Percentiles rank a stretch among this genome's conserved stretches.
phyloP scores from a whole-genome alignment of 2,888 invertebrate species.

The Cistogaster globosa region DNA sequence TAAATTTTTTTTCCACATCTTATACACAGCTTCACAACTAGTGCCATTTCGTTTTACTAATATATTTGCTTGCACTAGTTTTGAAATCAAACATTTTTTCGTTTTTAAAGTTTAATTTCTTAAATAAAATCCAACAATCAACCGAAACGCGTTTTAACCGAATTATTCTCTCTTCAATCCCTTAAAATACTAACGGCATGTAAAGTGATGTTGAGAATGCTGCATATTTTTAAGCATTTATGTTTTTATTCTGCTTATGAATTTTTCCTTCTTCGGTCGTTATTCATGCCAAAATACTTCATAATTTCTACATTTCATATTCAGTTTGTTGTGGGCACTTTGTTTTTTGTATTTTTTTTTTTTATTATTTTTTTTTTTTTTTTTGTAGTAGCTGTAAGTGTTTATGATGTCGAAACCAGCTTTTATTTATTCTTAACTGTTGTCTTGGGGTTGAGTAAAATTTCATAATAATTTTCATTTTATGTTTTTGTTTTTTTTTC shows the following conservation, averaged over 20 bases:
- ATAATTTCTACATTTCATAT: slow-evolving; percentile 36
- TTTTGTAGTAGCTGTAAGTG: slow-evolving; percentile 12
- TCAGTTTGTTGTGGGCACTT: slow-evolving; percentile 39
- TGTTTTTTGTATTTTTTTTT: not conserved
- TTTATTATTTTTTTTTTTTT: not conserved
- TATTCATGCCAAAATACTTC: slow-evolving; percentile 43
- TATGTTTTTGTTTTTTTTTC: slow-evolving; percentile 18
- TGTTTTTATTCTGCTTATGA: slow-evolving; percentile 24
- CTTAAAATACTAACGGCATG: not conserved
- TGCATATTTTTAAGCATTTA: slow-evolving; percentile 14
- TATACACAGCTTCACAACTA: too few relatives aligned
- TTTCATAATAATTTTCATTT: slow-evolving; percentile 40
- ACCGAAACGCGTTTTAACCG: not conserved
- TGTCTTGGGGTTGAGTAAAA: slow-evolving; percentile 43
- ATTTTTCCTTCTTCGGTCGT: slow-evolving; percentile 29
- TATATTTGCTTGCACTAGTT: too few relatives aligned
- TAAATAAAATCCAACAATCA: not conserved
- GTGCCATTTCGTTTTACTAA: too few relatives aligned
- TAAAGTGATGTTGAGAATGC: not conserved
- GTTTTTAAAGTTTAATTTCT: not conserved
- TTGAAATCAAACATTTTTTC: too few relatives aligned
- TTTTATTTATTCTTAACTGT: slow-evolving; percentile 48
- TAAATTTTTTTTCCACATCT: too few relatives aligned
- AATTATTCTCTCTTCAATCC: not conserved
- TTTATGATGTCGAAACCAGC: slow-evolving; percentile 27